Base-by-base conservation (phyloP, 2,797 vertebrate genomes). In the Arctocebus calabarensis region DNA sequence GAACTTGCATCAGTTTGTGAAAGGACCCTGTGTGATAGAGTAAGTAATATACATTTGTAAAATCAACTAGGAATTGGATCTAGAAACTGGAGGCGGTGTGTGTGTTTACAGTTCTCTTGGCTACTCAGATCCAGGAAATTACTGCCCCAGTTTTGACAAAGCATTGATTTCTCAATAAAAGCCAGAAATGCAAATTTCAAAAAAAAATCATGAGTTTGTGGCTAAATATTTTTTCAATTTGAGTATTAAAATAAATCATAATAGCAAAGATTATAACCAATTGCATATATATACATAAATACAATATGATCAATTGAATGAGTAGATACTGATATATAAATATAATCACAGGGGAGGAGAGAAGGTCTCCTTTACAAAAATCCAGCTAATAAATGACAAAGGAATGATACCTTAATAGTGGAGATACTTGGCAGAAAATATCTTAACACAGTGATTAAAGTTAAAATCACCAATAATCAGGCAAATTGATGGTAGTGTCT, bases 381-480 rank as follows among this genome's bases (percentile, higher is more conserved):
- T 34, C 5, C 34, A 75, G 37, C 19, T 81, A 57, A 74, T 11
- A 55, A 43, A 45, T 74, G 20, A 34, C 45, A 64, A 64, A 32
- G 40, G 62, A 37, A 43, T 23, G 27, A 37, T 78, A 17, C 23
- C 34, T 68, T 88, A 32, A 55, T 0, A 48, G 48, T 55, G 2
- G 61, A 84, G 57, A 92, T 92, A 90, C 4, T 14, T 61, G 29
- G 17, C 25, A 70, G 48, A 88, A 88, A 90, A 90, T 57, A 77
- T 13, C 34, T 94, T 73, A 71, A 25, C 10, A 5, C 34, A 52
- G 40, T 48, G 45, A 82, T 66, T 90, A 66, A 89, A 87, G 45
- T 48, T 68, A 48, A 14, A 1, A 34, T 57, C 52, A 2, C 27
- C 14, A 62, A 1, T 16, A 74, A 84, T 22, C 66, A 25, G 68